Conservation (phyloP, 2,888 invertebrate genomes). For the Andrena marginata region DNA sequence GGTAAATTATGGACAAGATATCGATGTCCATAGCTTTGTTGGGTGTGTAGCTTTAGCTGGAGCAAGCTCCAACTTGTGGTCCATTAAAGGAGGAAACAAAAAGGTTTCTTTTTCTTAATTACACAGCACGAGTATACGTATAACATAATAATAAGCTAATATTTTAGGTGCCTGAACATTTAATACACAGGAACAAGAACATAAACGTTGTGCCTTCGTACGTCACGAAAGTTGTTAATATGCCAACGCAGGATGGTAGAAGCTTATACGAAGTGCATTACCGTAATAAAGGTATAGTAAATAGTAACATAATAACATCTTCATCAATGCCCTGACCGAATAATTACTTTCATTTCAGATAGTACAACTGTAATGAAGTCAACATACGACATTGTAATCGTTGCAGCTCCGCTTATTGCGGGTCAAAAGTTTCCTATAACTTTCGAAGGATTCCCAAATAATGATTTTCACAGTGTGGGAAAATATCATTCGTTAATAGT, state of each 20-base stretch:
- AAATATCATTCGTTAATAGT: conserved; percentile 86
- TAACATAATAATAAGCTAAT: conserved; percentile 15
- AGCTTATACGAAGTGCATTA: conserved; percentile 77
- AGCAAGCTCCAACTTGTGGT: conserved; percentile 86
- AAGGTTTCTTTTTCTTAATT: conserved; percentile 76
- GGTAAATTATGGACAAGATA: conserved; percentile 88
- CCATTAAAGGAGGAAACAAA: conserved; percentile 88
- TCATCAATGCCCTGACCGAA: not conserved
- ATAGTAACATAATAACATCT: not conserved
- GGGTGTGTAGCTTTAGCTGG: conserved; percentile 86
- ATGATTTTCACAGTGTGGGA: conserved; percentile 80
- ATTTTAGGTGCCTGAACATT: conserved; percentile 79
- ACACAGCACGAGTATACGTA: not conserved
- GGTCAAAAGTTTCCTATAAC: conserved; percentile 84
- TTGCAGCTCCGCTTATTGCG: conserved; percentile 87
- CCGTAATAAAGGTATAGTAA: conserved; percentile 67
- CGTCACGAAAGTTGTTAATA: conserved; percentile 76
- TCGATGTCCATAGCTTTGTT: conserved; percentile 86
- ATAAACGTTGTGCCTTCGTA: conserved; percentile 71
- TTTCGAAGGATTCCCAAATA: conserved; percentile 84
- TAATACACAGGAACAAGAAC: conserved; percentile 76
- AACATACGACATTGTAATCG: conserved; percentile 87
- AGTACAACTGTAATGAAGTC: conserved; percentile 66
- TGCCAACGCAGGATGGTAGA: conserved; percentile 44
- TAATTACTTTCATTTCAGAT: conserved; percentile 70